Conservation (phyloP, 2,888 invertebrate species). For the Temnothorax unifasciatus region DNA sequence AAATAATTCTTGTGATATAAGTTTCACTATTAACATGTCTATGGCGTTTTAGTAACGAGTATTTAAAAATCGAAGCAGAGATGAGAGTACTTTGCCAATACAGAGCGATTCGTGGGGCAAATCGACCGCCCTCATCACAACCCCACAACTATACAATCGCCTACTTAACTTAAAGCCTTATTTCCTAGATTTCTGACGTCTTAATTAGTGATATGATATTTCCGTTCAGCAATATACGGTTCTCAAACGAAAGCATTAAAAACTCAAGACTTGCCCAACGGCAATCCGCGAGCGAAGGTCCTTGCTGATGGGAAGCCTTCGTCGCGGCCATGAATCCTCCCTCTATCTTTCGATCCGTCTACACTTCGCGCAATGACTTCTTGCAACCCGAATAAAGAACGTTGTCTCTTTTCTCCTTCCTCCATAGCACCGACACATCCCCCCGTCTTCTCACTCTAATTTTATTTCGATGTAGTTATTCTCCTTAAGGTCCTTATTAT, state of each 20-base stretch:
- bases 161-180: conserved; percentile 81
- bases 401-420: not conserved
- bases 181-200: conserved; percentile 75
- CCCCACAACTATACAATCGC: conserved; percentile 68
- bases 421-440: conserved; percentile 35
- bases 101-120: conserved; percentile 45
- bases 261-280: conserved; percentile 70
- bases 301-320: conserved; percentile 80
- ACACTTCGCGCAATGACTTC: conserved; percentile 4
- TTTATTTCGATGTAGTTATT: conserved; percentile 56
- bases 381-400: conserved; percentile 8
- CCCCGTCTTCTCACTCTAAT: conserved; percentile 36
- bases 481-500: conserved; percentile 31
- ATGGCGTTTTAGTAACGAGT: not conserved
- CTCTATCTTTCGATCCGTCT: conserved; percentile 1
- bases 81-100: conserved; percentile 64
- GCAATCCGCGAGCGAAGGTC: conserved; percentile 73
- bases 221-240: conserved; percentile 84
- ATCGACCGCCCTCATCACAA: conserved; percentile 29
- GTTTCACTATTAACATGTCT: not conserved
- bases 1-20: not conserved
- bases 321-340: conserved; percentile 47
- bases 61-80: conserved; percentile 4
- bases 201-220: conserved; percentile 84
- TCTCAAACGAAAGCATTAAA: conserved; percentile 74